Base-by-base conservation (phyloP, 2,797 vertebrate genomes). In the Anabacerthia variegaticeps region DNA sequence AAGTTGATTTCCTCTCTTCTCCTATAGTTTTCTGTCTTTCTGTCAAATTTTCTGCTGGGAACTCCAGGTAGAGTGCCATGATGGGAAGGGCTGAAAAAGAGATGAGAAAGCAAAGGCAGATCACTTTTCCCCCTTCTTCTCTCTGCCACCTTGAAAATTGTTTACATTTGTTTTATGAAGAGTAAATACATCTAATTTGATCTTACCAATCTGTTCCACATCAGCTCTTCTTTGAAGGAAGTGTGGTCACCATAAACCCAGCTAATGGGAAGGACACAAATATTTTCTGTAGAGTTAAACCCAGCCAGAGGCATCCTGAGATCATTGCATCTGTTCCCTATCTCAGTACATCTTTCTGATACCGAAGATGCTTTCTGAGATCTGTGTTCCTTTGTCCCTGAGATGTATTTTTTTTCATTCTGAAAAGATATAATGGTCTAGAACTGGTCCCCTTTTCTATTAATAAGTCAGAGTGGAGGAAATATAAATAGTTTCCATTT, bases 401-500 rank as follows among this genome's bases (percentile, higher is more conserved):
- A 69, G 58, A 66, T 5, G 4, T 46, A 54, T 67, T 82, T 91
- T 69, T 88, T 46, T 49, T 78, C 44, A n/a, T 52, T 82, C 69
- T 75, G 58, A 75, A 93, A 75, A 88, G n/a, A 34, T 3, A 0
- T 16, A 36, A 41, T 59, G 32, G 59, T 75, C 49, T 68, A 88
- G 52, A 71, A 63, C 32, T 12, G 32, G 7, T 58, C 52, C 43
- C 13, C 14, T 65, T 88, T 91, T 66, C 56, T 82, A 30, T 71
- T 94, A 80, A 80, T 67, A 67, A 66, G 6, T 82, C 73, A 69
- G 51, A 73, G 32, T 21, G 30, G 37, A 73, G 27, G 49, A 87
- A 89, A 79, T 37, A 78, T 56, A 88, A 89, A 80, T 56, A 81
- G 71, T 85, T 92, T 89, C 85, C 54, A n/a, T 85, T 90, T 80